phyloP scores from a whole-genome alignment of 2,797 vertebrate genomes.

The Clarias fuscus region DNA sequence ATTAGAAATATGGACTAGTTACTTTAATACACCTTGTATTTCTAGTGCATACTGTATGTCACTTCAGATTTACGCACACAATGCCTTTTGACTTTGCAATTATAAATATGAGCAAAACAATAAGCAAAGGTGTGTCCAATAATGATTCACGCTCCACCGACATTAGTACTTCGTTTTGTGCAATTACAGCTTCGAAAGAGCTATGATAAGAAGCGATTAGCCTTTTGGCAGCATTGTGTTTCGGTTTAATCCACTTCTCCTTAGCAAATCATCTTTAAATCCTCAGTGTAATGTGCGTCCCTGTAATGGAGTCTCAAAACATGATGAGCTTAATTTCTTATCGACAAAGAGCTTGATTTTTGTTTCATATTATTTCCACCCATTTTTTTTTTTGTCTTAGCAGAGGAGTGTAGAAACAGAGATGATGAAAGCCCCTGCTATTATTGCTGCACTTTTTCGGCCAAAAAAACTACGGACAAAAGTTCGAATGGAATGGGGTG shows the following conservation, averaged over 20 bases:
- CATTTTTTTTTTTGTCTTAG: too few species aligned
- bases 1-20: too few species aligned
- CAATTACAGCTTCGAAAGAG: not conserved
- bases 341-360: not conserved
- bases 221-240: not conserved
- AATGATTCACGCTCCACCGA: not conserved
- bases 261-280: conserved; percentile 2
- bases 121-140: not conserved
- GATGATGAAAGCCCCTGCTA: too few species aligned
- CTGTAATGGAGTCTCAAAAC: not conserved
- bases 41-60: too few species aligned
- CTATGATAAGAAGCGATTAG: not conserved
- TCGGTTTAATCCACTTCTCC: not conserved
- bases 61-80: not conserved
- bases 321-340: not conserved
- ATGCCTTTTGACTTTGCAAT: not conserved
- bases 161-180: not conserved
- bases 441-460: too few species aligned
- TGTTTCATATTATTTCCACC: not conserved
- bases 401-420: not conserved
- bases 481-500: too few species aligned
- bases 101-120: not conserved
- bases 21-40: too few species aligned
- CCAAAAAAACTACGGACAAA: too few species aligned
- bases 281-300: not conserved